Percentiles rank a stretch among this genome's conserved stretches.
phyloP scores from a whole-genome alignment of 2,797 vertebrate genomes.

The Poecile montanus region DNA sequence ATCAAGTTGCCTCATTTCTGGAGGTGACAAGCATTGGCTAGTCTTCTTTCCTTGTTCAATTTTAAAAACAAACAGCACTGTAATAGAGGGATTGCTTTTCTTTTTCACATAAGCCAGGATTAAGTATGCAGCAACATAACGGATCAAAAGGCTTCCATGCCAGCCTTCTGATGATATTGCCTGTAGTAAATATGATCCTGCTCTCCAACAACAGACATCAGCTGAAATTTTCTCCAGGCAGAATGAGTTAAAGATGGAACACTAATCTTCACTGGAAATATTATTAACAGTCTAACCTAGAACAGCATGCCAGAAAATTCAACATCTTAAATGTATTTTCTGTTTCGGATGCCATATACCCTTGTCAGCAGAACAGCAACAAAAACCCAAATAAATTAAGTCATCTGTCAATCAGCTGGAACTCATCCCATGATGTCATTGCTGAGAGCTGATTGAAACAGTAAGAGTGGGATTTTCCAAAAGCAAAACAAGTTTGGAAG shows the following conservation, averaged over 20 bases:
- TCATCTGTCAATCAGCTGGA: conserved; percentile 55
- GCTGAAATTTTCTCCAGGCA: conserved; percentile 27
- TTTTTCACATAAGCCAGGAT: conserved; percentile 1
- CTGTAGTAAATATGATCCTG: background rate
- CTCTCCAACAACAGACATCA: conserved; percentile 43
- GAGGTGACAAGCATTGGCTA: background rate
- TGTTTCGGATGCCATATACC: conserved; percentile 7
- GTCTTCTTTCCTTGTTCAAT: background rate
- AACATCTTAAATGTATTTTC: conserved; percentile 42
- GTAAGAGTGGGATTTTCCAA: conserved; percentile 28
- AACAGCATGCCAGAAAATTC: conserved; percentile 20
- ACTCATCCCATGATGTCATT: conserved; percentile 26
- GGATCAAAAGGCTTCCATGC: background rate
- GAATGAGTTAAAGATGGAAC: conserved; percentile 41
- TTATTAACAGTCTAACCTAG: conserved; percentile 8
- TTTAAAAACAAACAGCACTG: background rate
- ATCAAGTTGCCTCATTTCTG: background rate
- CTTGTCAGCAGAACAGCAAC: conserved; percentile 42
- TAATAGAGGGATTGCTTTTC: background rate
- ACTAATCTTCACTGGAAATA: conserved; percentile 7
- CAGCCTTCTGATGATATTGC: background rate
- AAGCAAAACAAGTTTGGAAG: background rate
- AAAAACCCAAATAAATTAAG: conserved; percentile 51
- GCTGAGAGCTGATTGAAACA: conserved; percentile 40
- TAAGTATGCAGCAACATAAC: background rate